Evolutionary conservation across 2,113 vertebrate species (phyloP).

Genomic region (Forbesichthys papilliferus): DNA sequence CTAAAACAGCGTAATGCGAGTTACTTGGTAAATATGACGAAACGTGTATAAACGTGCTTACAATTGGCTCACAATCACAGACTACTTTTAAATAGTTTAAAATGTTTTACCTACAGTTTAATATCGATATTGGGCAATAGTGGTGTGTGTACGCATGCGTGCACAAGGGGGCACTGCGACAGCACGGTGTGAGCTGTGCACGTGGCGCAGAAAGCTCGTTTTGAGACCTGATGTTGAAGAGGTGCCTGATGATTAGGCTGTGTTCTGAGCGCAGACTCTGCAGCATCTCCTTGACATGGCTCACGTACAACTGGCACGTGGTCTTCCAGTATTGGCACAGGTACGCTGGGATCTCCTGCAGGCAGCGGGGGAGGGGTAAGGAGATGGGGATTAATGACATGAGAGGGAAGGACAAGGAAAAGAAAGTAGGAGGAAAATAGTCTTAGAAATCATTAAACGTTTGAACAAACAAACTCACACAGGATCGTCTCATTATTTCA

Average conservation of each 20-base stretch:
- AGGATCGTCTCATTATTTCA: neutral
- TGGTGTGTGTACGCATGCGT: too few relatives aligned
- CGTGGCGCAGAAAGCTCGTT: neutral
- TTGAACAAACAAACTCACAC: neutral
- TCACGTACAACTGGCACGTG: slow-evolving; percentile 79
- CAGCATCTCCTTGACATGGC: slow-evolving; percentile 79
- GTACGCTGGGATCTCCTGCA: slow-evolving; percentile 81
- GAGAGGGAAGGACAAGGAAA: neutral
- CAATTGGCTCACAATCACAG: too few relatives aligned
- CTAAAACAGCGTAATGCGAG: too few relatives aligned
- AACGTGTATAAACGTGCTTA: too few relatives aligned
- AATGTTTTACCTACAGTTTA: too few relatives aligned
- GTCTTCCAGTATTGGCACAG: slow-evolving; percentile 83
- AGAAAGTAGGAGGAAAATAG: neutral
- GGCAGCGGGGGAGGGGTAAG: neutral
- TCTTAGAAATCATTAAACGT: neutral
- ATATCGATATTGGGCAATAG: too few relatives aligned
- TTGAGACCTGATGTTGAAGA: slow-evolving; percentile 80
- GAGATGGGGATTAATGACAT: neutral
- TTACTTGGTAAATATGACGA: too few relatives aligned
- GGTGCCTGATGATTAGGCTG: slow-evolving; percentile 68
- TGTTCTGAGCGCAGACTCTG: slow-evolving; percentile 80
- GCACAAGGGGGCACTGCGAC: too few relatives aligned
- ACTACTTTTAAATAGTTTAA: too few relatives aligned
- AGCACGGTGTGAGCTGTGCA: too few relatives aligned